Conservation (phyloP, 2,113 vertebrate genomes). For the Notechis scutatus region DNA sequence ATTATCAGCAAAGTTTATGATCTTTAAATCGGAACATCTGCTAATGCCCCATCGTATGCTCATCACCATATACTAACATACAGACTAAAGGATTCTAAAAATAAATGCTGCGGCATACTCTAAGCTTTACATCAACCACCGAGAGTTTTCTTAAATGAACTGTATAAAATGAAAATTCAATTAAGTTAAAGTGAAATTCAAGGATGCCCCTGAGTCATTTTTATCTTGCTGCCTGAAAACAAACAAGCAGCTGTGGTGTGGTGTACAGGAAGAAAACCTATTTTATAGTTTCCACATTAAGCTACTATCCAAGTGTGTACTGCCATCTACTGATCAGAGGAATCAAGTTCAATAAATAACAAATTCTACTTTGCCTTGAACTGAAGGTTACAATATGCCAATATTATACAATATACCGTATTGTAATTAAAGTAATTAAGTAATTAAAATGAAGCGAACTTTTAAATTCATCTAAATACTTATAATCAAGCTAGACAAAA, state of each 20-base stretch:
- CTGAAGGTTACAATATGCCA: neutral
- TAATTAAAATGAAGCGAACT: neutral
- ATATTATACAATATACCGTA: too few relatives aligned
- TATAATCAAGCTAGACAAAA: neutral
- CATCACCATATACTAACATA: neutral
- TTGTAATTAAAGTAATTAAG: neutral
- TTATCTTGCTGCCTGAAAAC: neutral
- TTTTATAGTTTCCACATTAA: neutral
- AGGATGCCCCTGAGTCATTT: neutral
- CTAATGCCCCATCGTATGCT: neutral
- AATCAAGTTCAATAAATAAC: constrained; percentile 11
- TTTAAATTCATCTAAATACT: neutral
- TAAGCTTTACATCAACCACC: neutral
- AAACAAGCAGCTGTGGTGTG: neutral
- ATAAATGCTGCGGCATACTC: neutral
- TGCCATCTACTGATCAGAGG: constrained; percentile 62
- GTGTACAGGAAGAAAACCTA: neutral
- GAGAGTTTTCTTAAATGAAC: neutral
- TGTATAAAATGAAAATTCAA: constrained; percentile 2
- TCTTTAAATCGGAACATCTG: neutral
- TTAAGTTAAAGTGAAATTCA: neutral
- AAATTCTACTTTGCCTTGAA: neutral
- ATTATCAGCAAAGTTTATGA: neutral
- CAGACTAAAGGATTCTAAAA: neutral
- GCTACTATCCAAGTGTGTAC: constrained; percentile 44